Evolutionary conservation across 2,797 vertebrate species (phyloP).

Genomic region (Girardinus metallicus): DNA sequence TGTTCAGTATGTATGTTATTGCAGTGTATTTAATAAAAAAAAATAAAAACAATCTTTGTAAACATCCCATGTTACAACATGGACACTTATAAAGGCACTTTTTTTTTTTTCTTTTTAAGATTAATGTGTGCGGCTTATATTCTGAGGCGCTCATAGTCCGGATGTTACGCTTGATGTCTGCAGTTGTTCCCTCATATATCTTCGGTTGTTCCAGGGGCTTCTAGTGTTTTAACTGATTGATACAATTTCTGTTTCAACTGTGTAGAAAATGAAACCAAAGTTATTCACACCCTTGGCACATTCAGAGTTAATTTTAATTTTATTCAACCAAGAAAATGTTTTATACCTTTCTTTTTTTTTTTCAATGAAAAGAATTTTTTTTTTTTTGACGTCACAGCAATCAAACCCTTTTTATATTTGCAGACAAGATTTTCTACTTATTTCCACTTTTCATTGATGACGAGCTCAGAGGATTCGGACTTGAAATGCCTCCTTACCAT

Average conservation of each 20-base stretch:
- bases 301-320: neutral
- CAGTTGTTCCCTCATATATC: neutral
- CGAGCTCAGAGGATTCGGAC: neutral
- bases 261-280: neutral
- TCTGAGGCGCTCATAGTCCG: too few relatives aligned
- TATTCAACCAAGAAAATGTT: neutral
- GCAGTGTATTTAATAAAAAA: too few relatives aligned
- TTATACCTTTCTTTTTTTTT: neutral
- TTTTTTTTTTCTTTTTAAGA: too few relatives aligned
- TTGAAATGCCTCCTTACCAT: neutral
- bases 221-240: neutral
- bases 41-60: too few relatives aligned
- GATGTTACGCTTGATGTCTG: neutral
- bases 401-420: neutral
- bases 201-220: neutral
- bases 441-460: neutral
- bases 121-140: too few relatives aligned
- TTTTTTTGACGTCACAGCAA: neutral
- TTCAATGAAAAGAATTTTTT: neutral
- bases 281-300: neutral
- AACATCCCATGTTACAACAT: too few relatives aligned
- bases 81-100: too few relatives aligned
- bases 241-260: neutral
- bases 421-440: neutral
- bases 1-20: too few relatives aligned